Percentiles rank a stretch among this genome's conserved stretches.
Evolutionary conservation across 2,888 invertebrate species (phyloP).

Genomic region (Heterodera filipjevi): DNA sequence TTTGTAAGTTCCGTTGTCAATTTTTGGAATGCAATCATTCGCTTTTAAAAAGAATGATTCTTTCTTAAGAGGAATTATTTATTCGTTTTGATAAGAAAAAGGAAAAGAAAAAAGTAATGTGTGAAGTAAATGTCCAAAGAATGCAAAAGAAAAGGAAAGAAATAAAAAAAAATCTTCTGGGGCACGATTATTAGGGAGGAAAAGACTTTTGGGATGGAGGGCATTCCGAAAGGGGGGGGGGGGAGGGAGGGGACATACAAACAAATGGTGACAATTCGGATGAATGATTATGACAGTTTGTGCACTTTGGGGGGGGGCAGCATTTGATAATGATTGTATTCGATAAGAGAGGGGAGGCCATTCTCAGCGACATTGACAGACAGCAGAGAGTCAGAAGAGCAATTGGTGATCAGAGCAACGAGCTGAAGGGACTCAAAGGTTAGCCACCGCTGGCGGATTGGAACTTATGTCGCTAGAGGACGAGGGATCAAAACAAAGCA

Average conservation of each 20-base stretch:
- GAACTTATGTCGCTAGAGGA: conserved; percentile 54
- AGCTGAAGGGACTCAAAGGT: conserved; percentile 43
- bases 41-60: no score
- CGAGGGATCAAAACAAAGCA: no score
- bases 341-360: neutral
- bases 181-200: conserved; percentile 3
- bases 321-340: neutral
- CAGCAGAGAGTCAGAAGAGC: neutral
- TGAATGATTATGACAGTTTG: neutral
- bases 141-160: neutral
- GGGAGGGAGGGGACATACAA: neutral
- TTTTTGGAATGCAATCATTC: neutral
- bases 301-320: neutral
- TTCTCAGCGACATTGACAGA: neutral
- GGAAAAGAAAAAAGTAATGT: neutral
- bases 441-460: conserved; percentile 54
- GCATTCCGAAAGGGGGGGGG: neutral
- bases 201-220: conserved; percentile 4
- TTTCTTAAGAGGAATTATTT: no score
- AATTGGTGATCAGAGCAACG: neutral
- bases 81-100: neutral
- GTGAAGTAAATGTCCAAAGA: conserved; percentile 9
- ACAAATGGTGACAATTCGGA: neutral
- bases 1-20: neutral
- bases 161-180: neutral